phyloP scores from a whole-genome alignment of 2,888 invertebrate species.

The Drosophila melanosoma region DNA sequence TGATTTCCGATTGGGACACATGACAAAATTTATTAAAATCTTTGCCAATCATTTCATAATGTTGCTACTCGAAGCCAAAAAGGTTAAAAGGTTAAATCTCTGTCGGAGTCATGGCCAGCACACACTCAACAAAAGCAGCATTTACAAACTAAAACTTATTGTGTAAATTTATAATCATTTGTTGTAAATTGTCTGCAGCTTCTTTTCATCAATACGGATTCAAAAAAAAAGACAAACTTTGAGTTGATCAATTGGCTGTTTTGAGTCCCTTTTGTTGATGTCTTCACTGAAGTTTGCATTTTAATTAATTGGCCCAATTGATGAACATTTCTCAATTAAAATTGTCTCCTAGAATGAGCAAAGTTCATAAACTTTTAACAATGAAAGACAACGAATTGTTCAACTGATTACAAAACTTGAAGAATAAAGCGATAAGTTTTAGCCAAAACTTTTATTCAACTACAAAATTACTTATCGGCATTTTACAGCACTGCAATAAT shows the following conservation, averaged over 20 bases:
- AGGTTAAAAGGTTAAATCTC: slow-evolving; percentile 39
- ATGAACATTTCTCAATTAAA: slow-evolving; percentile 10
- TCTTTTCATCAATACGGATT: slow-evolving; percentile 42
- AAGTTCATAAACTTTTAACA: not conserved
- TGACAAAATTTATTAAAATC: slow-evolving; percentile 1
- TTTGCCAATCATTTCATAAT: slow-evolving; percentile 27
- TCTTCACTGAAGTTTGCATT: slow-evolving; percentile 5
- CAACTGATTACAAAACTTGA: not conserved
- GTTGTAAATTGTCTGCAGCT: slow-evolving; percentile 49
- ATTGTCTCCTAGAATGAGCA: not conserved
- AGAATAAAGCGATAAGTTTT: not conserved
- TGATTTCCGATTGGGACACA: slow-evolving; percentile 67
- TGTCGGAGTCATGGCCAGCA: slow-evolving; percentile 33
- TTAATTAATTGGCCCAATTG: slow-evolving; percentile 11
- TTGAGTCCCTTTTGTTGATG: slow-evolving; percentile 20
- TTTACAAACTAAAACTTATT: slow-evolving; percentile 4
- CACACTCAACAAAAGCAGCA: not conserved
- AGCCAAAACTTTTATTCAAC: not conserved
- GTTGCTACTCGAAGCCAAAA: not conserved
- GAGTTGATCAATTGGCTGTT: slow-evolving; percentile 29
- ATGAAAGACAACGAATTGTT: not conserved
- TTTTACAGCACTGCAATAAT: not conserved
- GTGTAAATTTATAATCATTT: slow-evolving; percentile 57
- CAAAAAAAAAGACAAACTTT: slow-evolving; percentile 36
- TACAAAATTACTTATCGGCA: not conserved